A percentile compares a stretch with the other conserved stretches of the same genome.
phyloP scores from a whole-genome alignment of 2,888 invertebrate species.

The Nymphalis polychloros region DNA sequence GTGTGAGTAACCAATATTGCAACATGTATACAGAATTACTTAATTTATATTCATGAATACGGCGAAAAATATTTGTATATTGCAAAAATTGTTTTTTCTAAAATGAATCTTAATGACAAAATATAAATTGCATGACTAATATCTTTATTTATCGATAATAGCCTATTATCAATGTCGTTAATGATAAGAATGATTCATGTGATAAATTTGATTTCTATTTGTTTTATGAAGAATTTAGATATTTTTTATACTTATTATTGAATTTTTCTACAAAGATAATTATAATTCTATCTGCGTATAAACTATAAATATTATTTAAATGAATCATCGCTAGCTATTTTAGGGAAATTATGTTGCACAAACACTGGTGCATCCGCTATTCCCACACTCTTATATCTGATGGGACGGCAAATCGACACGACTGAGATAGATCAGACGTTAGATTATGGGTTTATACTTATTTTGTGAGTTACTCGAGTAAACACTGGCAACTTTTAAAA shows the following conservation, averaged over 20 bases:
- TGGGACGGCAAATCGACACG: too few species aligned
- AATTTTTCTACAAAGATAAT: too few species aligned
- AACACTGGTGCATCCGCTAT: too few species aligned
- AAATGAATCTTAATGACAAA: not conserved
- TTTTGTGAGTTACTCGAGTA: too few species aligned
- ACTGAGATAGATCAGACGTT: too few species aligned
- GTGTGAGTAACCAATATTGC: constrained; percentile 10
- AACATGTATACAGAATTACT: constrained; percentile 10
- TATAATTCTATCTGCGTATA: too few species aligned
- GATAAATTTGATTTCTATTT: not conserved
- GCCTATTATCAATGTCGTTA: not conserved
- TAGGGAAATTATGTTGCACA: too few species aligned
- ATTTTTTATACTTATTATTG: not conserved
- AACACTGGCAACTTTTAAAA: too few species aligned
- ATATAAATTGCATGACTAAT: not conserved
- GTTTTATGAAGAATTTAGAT: not conserved
- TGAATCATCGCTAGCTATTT: too few species aligned
- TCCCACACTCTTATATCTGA: too few species aligned
- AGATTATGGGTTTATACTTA: too few species aligned
- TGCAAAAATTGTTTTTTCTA: not conserved
- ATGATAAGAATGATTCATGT: not conserved
- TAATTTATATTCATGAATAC: constrained; percentile 4
- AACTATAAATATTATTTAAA: too few species aligned
- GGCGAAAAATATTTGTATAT: not conserved
- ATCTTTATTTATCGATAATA: not conserved